Conservation (phyloP, 2,113 vertebrate species). For the Nothobranchius kuhntae region DNA sequence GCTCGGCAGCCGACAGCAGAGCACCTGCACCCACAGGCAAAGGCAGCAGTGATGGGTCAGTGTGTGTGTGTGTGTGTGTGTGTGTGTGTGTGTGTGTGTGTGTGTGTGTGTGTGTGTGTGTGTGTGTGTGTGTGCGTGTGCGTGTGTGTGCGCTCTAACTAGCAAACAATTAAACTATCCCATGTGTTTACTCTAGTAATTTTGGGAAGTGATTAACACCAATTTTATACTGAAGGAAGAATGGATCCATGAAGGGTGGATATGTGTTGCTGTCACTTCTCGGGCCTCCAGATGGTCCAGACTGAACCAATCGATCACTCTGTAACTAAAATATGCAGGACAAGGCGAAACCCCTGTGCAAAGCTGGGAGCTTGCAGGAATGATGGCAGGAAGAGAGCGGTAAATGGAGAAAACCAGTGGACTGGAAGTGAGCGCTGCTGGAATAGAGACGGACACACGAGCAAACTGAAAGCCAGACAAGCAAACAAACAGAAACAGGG, state of each 20-base stretch:
- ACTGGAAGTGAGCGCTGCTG: conserved; percentile 2
- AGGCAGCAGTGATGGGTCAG: conserved; percentile 16
- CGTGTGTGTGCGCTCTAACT: not conserved
- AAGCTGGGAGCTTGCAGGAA: conserved; percentile 5
- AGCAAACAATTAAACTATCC: not conserved
- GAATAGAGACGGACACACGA: not conserved
- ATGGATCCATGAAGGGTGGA: conserved; percentile 3
- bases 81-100: no score
- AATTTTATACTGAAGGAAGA: not conserved
- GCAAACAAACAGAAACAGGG: conserved; percentile 15
- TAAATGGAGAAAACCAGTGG: conserved; percentile 6
- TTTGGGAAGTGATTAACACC: not conserved
- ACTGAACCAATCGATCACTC: conserved; percentile 55
- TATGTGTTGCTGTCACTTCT: conserved; percentile 9
- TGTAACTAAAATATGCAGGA: conserved; percentile 47
- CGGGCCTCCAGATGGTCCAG: conserved; percentile 35
- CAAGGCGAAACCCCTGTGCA: conserved; percentile 15
- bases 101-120: no score
- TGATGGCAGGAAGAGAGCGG: conserved; percentile 7
- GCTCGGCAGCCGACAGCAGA: conserved; percentile 41
- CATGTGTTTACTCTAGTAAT: conserved; percentile 13
- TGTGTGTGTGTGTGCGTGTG: no score
- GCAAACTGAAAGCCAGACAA: conserved; percentile 14
- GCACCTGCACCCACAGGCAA: conserved; percentile 49
- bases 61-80: not conserved